phyloP scores from a whole-genome alignment of 2,113 vertebrate species.

The Pachypanchax playfairii region DNA sequence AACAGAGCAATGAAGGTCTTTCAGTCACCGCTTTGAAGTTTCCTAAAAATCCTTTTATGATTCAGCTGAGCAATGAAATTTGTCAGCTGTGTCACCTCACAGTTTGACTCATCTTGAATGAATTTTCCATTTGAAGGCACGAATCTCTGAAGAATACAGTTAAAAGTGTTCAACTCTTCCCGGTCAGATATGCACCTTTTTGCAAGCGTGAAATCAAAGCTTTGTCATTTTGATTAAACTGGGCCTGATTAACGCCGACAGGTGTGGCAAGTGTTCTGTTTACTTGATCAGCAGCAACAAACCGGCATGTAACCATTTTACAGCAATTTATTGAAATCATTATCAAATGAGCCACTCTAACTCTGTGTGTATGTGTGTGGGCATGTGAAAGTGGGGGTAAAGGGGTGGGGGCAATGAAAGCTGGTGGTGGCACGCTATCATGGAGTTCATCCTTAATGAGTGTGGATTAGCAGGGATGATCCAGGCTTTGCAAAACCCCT shows the following conservation, averaged over 20 bases:
- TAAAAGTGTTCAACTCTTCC: conserved; percentile 6
- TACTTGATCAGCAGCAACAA: conserved; percentile 38
- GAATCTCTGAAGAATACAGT: conserved; percentile 9
- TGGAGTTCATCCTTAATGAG: conserved; percentile 83
- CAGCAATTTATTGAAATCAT: conserved; percentile 72
- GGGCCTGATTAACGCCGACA: conserved; percentile 37
- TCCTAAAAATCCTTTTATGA: conserved; percentile 52
- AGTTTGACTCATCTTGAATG: conserved; percentile 32
- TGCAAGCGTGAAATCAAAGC: conserved; percentile 32
- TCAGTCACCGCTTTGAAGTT: conserved; percentile 64
- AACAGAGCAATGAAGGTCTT: conserved; percentile 43
- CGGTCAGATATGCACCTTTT: conserved; percentile 25
- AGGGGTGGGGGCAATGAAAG: conserved; percentile 16
- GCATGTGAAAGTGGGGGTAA: conserved; percentile 56
- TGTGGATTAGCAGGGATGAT: conserved; percentile 83
- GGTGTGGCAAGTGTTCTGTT: conserved; percentile 53
- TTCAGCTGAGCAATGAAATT: conserved; percentile 44
- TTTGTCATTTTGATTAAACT: conserved; percentile 50
- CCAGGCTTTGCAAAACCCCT: conserved; percentile 77
- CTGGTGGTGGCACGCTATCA: conserved; percentile 73
- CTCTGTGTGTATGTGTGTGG: not conserved
- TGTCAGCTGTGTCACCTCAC: conserved; percentile 27
- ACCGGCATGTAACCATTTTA: conserved; percentile 45
- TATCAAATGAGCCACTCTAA: conserved; percentile 71
- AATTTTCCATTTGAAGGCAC: conserved; percentile 26